A percentile compares a stretch with the other conserved stretches of the same genome.
Evolutionary conservation across 1,140 invertebrate genomes (phyloP).

Genomic region (Pinna nobilis): DNA sequence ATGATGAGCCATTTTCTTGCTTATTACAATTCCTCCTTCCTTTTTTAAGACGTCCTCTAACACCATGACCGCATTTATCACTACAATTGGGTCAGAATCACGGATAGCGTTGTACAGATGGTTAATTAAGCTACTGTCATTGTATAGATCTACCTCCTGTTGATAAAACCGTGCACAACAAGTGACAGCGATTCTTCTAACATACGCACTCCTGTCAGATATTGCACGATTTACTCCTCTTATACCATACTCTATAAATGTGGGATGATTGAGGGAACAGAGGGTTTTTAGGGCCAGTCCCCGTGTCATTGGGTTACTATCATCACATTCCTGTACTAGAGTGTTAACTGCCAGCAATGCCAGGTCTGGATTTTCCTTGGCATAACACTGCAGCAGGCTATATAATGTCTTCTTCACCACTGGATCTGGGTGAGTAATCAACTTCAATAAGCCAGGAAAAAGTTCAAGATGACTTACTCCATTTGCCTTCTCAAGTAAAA

Average conservation of each 20-base stretch:
- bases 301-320: slow-evolving; percentile 60
- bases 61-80: slow-evolving; percentile 55
- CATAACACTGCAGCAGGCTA: slow-evolving; percentile 47
- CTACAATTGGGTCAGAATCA: slow-evolving; percentile 62
- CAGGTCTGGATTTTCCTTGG: slow-evolving; percentile 43
- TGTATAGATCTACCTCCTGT: slow-evolving; percentile 29
- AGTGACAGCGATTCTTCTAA: slow-evolving; percentile 54
- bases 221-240: slow-evolving; percentile 42
- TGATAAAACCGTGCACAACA: slow-evolving; percentile 47
- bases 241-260: slow-evolving; percentile 52
- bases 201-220: slow-evolving; percentile 57
- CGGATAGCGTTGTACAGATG: slow-evolving; percentile 55
- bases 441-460: slow-evolving; percentile 55
- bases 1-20: slow-evolving; percentile 60
- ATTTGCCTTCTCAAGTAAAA: slow-evolving; percentile 28
- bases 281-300: slow-evolving; percentile 61
- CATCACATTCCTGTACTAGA: slow-evolving; percentile 56
- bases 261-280: slow-evolving; percentile 51
- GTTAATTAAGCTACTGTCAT: slow-evolving; percentile 52
- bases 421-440: slow-evolving; percentile 58
- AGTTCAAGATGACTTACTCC: slow-evolving; percentile 40
- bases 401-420: slow-evolving; percentile 61
- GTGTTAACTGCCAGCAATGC: slow-evolving; percentile 61
- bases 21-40: slow-evolving; percentile 64
- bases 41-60: slow-evolving; percentile 58